Conservation (phyloP, 2,888 invertebrate species). For the Rhingia rostrata region DNA sequence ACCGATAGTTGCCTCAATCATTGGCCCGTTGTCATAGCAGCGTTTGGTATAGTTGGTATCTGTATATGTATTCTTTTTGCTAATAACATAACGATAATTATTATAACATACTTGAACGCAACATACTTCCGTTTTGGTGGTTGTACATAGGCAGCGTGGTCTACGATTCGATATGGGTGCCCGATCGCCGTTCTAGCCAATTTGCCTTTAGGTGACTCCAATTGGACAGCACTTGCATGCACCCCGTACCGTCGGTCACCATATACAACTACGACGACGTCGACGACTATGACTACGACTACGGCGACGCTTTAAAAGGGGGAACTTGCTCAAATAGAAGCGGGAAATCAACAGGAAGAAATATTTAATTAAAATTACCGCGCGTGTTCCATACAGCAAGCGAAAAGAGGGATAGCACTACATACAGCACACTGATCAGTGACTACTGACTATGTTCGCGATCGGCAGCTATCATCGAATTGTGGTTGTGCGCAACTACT, state of each 20-base stretch:
- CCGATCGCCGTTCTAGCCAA: slow-evolving; percentile 73
- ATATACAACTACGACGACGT: slow-evolving; percentile 44
- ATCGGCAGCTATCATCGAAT: slow-evolving; percentile 60
- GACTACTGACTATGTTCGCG: slow-evolving; percentile 37
- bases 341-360: slow-evolving; percentile 82
- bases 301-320: slow-evolving; percentile 64
- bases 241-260: slow-evolving; percentile 64
- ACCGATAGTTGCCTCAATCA: slow-evolving; percentile 33
- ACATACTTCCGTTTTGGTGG: slow-evolving; percentile 72
- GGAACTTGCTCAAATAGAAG: slow-evolving; percentile 73
- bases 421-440: slow-evolving; percentile 19
- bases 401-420: slow-evolving; percentile 67
- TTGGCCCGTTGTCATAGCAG: slow-evolving; percentile 15
- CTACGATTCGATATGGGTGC: slow-evolving; percentile 72
- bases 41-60: slow-evolving; percentile 37
- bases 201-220: slow-evolving; percentile 73
- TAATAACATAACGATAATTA: slow-evolving; percentile 73
- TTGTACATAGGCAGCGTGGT: slow-evolving; percentile 55
- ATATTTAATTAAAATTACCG: slow-evolving; percentile 83
- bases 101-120: slow-evolving; percentile 71
- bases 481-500: slow-evolving; percentile 52
- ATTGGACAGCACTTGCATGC: slow-evolving; percentile 72
- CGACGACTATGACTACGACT: slow-evolving; percentile 27
- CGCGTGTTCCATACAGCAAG: slow-evolving; percentile 70
- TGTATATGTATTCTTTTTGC: slow-evolving; percentile 24